Base-by-base conservation (phyloP, 2,113 vertebrate species). In the Astatotilapia flaviijosephi region DNA sequence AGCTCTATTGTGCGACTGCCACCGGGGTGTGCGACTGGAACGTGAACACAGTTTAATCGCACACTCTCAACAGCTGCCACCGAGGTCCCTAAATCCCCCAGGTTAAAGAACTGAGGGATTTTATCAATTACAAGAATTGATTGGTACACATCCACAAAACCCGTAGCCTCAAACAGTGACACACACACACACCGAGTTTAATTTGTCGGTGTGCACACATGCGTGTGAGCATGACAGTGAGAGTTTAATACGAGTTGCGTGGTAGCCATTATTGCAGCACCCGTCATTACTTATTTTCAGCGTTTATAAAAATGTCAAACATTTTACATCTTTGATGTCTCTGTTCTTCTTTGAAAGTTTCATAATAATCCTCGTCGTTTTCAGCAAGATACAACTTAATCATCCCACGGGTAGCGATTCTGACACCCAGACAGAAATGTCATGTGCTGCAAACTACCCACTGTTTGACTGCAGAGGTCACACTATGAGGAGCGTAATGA, bases 1-100 rank as follows among this genome's bases (percentile, higher is more conserved):
- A 84, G 94, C 93, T 94, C 94, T 94, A 95, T 96, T 96, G 95
- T 96, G 93, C 12, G 70, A 80, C 93, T 94, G 95, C 95, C 94
- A 94, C 86, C 15, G 75, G 87, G 88, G 84, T 93, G 94, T 77
- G 80, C 55, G 21, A 91, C 81, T 94, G 95, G 92, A 96, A 93
- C 90, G 37, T 56, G 91, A 92, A 92, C 93, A 89, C 90, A 15
- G 80, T 95, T 94, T 95, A 95, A 96, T 96, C 92, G 89, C 85
- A 82, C 84, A 65, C 88, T 86, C 88, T 94, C 94, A 94, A 94
- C 95, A 96, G 94, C 95, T 95, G 96, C 94, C 93, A 60, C 95
- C 73, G 9, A 17, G 70, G 89, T 90, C 93, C 93, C 94, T 33
- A 35, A 91, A 92, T 91, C 89, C 93, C 92, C 92, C 85, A 79